These are phyloP conservation scores for Eublepharis macularius DNA, from an alignment of 2,113 vertebrate genomes.

Conservation along the genomic window DNA sequence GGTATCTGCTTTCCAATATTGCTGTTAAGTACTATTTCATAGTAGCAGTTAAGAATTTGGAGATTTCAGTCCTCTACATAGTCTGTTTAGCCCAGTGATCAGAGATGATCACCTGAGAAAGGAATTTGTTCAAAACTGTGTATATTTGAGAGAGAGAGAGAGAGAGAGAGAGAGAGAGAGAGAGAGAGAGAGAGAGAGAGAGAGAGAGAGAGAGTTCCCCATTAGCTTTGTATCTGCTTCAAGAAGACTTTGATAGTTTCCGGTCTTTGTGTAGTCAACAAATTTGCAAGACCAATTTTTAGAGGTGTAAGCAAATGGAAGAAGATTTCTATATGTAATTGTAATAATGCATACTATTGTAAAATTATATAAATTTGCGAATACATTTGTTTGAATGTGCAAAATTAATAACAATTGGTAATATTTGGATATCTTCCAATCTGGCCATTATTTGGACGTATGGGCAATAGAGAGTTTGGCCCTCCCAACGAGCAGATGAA, in stretches of 20 bases:
- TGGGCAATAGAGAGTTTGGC: too few species aligned
- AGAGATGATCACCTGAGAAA: background rate
- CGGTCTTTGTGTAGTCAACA: background rate
- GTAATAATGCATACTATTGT: background rate
- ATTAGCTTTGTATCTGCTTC: too few species aligned
- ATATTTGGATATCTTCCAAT: too few species aligned
- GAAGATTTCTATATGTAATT: background rate
- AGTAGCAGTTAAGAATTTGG: background rate
- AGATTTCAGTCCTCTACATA: too few species aligned
- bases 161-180: too few species aligned
- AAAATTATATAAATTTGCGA: background rate
- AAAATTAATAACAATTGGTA: too few species aligned
- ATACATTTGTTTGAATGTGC: background rate
- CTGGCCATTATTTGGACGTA: too few species aligned
- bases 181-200: too few species aligned
- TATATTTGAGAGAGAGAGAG: too few species aligned
- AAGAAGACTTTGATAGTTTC: background rate
- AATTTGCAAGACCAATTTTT: background rate
- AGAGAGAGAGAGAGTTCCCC: too few species aligned
- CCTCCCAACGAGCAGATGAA: too few species aligned
- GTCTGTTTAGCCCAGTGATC: background rate
- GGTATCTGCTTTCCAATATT: slow-evolving; percentile 1
- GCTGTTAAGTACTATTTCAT: background rate
- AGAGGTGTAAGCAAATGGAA: background rate
- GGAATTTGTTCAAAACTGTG: background rate